Evolutionary conservation across 2,888 invertebrate species (phyloP).

Genomic region (Tenthredo scrophulariae): DNA sequence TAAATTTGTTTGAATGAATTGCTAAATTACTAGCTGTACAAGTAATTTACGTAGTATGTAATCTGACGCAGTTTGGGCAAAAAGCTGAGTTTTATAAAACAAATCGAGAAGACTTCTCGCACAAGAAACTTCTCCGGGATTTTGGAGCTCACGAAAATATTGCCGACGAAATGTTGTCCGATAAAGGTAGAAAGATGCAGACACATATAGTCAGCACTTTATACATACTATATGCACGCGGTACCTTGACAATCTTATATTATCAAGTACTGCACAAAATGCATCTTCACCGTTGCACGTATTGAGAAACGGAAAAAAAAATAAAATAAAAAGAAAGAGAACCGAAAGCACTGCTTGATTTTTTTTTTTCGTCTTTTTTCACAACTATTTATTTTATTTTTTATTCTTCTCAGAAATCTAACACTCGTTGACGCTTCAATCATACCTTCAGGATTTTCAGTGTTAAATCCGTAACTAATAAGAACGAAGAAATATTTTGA

Average conservation of each 20-base stretch:
- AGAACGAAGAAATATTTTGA: neutral
- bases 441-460: neutral
- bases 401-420: neutral
- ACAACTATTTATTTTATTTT: neutral
- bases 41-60: neutral
- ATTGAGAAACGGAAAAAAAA: neutral
- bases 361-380: neutral
- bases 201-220: neutral
- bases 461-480: neutral
- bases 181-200: conserved; percentile 84
- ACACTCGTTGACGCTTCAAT: neutral
- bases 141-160: conserved; percentile 86
- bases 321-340: neutral
- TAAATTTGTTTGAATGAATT: neutral
- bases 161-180: conserved; percentile 85
- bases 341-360: conserved; percentile 5
- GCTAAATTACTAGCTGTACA: neutral
- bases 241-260: neutral
- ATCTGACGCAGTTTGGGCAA: conserved; percentile 84
- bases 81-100: conserved; percentile 90
- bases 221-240: neutral
- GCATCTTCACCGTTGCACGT: neutral
- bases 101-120: conserved; percentile 84
- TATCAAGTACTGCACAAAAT: neutral
- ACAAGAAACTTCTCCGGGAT: conserved; percentile 84